Percentiles rank a stretch among this genome's conserved stretches.
Evolutionary conservation across 1,140 invertebrate species (phyloP).

Genomic region (Rhysida immarginata): DNA sequence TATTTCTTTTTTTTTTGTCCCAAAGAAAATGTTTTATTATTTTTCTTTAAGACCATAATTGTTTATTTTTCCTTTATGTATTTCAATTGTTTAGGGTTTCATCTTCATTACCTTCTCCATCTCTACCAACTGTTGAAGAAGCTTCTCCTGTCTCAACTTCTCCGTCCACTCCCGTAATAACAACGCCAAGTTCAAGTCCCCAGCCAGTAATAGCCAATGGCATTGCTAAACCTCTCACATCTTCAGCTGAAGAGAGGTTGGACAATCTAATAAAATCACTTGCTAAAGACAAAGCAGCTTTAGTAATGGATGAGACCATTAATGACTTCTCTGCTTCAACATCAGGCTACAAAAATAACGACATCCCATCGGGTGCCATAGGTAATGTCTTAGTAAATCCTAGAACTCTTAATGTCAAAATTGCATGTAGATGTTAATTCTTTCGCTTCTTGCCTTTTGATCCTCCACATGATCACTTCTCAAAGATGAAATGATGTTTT

Average conservation of each 20-base stretch:
- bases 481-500: too few species aligned
- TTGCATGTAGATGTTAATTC: too few species aligned
- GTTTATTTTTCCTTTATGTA: not conserved
- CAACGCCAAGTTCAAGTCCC: slow-evolving; percentile 6
- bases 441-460: too few species aligned
- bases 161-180: not conserved
- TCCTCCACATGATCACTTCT: too few species aligned
- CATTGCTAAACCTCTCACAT: not conserved
- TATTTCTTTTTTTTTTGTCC: too few species aligned
- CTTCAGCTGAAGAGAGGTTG: slow-evolving; percentile 36
- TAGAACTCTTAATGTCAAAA: too few species aligned
- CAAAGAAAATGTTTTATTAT: too few species aligned
- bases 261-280: slow-evolving; percentile 45
- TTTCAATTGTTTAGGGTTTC: not conserved
- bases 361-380: slow-evolving; percentile 12
- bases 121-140: slow-evolving; percentile 4
- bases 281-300: slow-evolving; percentile 35
- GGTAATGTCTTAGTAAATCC: too few species aligned
- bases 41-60: too few species aligned
- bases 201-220: not conserved
- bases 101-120: slow-evolving; percentile 3
- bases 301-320: slow-evolving; percentile 16
- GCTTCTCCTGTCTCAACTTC: not conserved
- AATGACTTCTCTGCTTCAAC: slow-evolving; percentile 16
- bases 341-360: slow-evolving; percentile 8